Evolutionary conservation across 2,797 vertebrate genomes (phyloP).

Genomic region (Macropodus opercularis): DNA sequence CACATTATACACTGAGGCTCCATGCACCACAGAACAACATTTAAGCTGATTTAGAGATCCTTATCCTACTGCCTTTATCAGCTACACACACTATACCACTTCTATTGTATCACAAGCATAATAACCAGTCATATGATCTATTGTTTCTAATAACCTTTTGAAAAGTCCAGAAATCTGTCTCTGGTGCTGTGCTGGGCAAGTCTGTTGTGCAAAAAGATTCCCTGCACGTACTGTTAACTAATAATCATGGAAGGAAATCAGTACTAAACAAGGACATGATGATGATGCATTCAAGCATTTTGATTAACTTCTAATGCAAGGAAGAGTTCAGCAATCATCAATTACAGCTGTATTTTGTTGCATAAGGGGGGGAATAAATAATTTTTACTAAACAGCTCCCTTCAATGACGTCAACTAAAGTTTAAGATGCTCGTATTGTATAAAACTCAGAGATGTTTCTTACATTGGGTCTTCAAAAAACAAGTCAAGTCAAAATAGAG

Average conservation of each 20-base stretch:
- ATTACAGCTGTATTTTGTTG: not conserved
- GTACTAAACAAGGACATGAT: not conserved
- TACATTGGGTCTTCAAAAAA: no score
- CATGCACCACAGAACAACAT: not conserved
- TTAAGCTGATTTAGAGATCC: not conserved
- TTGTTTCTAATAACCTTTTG: not conserved
- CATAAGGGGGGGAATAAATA: not conserved
- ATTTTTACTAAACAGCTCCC: not conserved
- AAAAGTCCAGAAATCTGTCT: not conserved
- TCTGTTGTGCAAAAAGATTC: not conserved
- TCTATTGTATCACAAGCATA: not conserved
- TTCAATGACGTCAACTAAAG: not conserved
- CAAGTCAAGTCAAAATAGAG: slow-evolving; percentile 8
- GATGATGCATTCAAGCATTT: not conserved
- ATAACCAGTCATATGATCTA: not conserved
- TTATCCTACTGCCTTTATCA: not conserved
- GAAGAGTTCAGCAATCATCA: not conserved
- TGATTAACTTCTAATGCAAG: not conserved
- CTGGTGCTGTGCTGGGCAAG: not conserved
- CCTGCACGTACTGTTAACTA: not conserved
- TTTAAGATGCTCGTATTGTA: not conserved
- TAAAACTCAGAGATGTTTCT: not conserved
- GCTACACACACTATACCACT: not conserved
- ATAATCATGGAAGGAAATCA: not conserved
- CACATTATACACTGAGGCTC: not conserved